Conservation (phyloP, 92 coral and sea anemone species). For the Meandrina meandrites region DNA sequence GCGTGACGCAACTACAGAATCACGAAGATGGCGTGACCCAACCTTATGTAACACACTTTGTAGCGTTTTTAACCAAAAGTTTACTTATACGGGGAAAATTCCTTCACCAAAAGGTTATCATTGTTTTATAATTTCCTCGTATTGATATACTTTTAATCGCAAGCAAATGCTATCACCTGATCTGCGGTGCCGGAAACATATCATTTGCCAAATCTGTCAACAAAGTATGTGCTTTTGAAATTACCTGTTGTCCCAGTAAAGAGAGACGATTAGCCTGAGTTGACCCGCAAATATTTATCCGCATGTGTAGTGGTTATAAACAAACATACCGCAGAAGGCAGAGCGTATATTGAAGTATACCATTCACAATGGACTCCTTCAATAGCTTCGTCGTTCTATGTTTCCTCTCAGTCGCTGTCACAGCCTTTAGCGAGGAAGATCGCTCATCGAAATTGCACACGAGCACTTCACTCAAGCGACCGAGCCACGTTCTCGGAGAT, state of each 20-base stretch:
- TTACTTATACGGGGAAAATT: neutral
- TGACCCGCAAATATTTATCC: slow-evolving; percentile 12
- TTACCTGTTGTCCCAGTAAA: slow-evolving; percentile 26
- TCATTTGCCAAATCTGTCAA: slow-evolving; percentile 17
- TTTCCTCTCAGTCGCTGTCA: neutral
- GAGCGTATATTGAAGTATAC: neutral
- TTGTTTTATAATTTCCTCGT: neutral
- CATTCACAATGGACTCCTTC: slow-evolving; percentile 12
- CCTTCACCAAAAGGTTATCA: neutral
- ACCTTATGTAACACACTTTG: neutral
- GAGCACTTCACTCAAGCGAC: neutral
- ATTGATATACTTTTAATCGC: neutral
- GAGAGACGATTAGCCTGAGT: slow-evolving; percentile 21
- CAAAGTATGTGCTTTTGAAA: neutral
- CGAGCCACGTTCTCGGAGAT: neutral
- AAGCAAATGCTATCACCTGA: slow-evolving; percentile 2
- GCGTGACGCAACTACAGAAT: too few species aligned
- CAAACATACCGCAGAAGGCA: neutral
- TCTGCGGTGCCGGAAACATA: slow-evolving; percentile 2
- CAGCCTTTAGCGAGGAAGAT: neutral
- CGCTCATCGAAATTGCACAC: neutral
- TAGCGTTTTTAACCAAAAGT: neutral
- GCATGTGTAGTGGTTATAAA: slow-evolving; percentile 1
- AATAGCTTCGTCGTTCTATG: slow-evolving; percentile 5
- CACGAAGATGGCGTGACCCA: too few species aligned